A percentile compares a stretch with the other conserved stretches of the same genome.
These are phyloP conservation scores for Metellina segmentata DNA, from an alignment of 2,888 invertebrate species.

Conservation along the genomic window DNA sequence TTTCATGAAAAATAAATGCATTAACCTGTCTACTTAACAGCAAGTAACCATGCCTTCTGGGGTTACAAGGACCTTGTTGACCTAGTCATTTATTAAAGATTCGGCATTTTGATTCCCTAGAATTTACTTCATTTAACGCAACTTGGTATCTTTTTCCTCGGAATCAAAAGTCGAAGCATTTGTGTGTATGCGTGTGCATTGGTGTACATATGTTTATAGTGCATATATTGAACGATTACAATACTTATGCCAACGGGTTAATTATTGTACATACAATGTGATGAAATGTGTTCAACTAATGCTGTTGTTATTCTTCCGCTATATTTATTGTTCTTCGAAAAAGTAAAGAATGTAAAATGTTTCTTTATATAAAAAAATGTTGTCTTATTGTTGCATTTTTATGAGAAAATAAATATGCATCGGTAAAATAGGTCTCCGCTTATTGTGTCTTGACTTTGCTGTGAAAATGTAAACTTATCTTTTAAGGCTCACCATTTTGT, in stretches of 20 bases:
- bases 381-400: conserved; percentile 66
- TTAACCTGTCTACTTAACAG: neutral
- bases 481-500: too few relatives aligned
- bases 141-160: neutral
- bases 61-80: neutral
- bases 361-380: conserved; percentile 44
- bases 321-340: conserved; percentile 33
- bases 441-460: neutral
- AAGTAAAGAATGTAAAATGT: conserved; percentile 40
- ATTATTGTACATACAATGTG: conserved; percentile 54
- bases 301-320: conserved; percentile 46
- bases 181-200: conserved; percentile 6
- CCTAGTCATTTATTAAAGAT: neutral
- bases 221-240: neutral
- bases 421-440: neutral
- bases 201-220: conserved; percentile 25
- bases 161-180: neutral
- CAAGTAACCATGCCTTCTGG: neutral
- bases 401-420: conserved; percentile 52
- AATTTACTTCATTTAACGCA: neutral
- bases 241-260: conserved; percentile 41
- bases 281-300: conserved; percentile 29
- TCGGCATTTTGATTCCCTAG: neutral
- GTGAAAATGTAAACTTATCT: too few relatives aligned
- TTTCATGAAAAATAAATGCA: neutral